Base-by-base conservation (phyloP, 2,113 vertebrate genomes). In the Anseranas semipalmata region DNA sequence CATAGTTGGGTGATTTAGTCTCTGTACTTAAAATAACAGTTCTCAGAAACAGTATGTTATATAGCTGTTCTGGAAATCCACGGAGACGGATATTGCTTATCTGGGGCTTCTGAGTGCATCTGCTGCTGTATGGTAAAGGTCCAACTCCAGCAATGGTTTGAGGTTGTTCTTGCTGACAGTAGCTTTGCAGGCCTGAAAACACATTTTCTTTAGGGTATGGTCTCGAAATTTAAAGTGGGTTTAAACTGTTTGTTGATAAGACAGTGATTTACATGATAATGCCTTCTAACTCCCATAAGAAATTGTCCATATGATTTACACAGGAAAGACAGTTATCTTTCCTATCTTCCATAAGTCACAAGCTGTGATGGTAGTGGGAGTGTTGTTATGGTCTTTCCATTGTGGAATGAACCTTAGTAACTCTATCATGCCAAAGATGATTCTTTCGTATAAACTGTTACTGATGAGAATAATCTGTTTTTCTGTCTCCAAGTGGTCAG, bases 241-340 rank as follows among this genome's bases (percentile, higher is more conserved):
- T 93, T 91, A 95, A 92, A 79, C 90, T 96, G 46, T 94, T 97
- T 90, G 62, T 91, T 96, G 96, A 67, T 89, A 78, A 87, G 50
- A 46, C 74, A 15, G 66, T 45, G 43, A 32, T 94, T 91, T 95
- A 75, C 90, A 7, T 80, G 94, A 93, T 89, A 95, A 92, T 92
- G 83, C 35, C 10, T 60, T 96, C 39, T 82, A 93, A 87, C 85
- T 90, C 73, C 92, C 6, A 2, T 87, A 50, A 92, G 50, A 84
- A 96, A 77, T 68, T 84, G 48, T 55, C 79, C 43, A 15, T 87
- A 35, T 91, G 33, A 85, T 94, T 90, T 94, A 85, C 43, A 88
- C n/a, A 43, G 53, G 77, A 90, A 95, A 37, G 76, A 50, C 68
- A 92, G 71, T 96, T 97, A 71, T 65, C 63, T 83, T 71, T 65